Evolutionary conservation across 2,113 vertebrate genomes (phyloP).

Genomic region (western clawed frog (Xenopus tropicalis)): DNA sequence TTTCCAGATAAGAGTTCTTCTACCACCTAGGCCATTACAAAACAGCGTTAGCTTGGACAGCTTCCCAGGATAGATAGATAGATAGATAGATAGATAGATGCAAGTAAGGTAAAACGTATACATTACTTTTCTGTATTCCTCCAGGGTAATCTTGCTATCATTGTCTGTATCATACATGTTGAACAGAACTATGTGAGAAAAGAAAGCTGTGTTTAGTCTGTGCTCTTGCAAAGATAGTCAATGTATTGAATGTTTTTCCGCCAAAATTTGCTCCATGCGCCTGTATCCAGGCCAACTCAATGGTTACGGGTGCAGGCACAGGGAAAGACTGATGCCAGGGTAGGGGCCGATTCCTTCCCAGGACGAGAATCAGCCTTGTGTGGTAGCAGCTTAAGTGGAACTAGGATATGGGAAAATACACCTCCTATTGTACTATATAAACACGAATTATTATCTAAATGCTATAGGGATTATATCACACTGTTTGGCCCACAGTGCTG

Average conservation of each 20-base stretch:
- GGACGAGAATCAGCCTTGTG: not conserved
- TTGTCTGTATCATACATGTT: conserved; percentile 95
- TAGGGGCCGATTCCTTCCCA: not conserved
- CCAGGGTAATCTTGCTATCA: conserved; percentile 85
- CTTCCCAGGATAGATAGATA: not conserved
- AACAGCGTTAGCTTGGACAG: rapidly evolving
- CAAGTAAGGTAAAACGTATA: not conserved
- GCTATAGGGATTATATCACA: too few relatives aligned
- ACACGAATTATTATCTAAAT: too few relatives aligned
- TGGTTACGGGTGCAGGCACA: too few relatives aligned
- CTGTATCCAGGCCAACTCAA: too few relatives aligned
- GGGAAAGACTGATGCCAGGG: not conserved
- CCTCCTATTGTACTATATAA: too few relatives aligned
- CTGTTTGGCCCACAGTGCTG: too few relatives aligned
- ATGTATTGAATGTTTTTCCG: too few relatives aligned
- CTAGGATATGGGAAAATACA: too few relatives aligned
- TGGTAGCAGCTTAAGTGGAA: too few relatives aligned
- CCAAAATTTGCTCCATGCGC: too few relatives aligned
- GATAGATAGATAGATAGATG: rapidly evolving
- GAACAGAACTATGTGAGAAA: conserved; percentile 77
- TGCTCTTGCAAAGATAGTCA: not conserved
- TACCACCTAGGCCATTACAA: conserved; percentile 70
- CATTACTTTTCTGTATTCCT: conserved; percentile 84
- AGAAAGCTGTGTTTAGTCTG: not conserved
- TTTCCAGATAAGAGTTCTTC: conserved; percentile 85